Evolutionary conservation across 2,113 vertebrate genomes (phyloP).

Genomic region (Eclectus roratus): DNA sequence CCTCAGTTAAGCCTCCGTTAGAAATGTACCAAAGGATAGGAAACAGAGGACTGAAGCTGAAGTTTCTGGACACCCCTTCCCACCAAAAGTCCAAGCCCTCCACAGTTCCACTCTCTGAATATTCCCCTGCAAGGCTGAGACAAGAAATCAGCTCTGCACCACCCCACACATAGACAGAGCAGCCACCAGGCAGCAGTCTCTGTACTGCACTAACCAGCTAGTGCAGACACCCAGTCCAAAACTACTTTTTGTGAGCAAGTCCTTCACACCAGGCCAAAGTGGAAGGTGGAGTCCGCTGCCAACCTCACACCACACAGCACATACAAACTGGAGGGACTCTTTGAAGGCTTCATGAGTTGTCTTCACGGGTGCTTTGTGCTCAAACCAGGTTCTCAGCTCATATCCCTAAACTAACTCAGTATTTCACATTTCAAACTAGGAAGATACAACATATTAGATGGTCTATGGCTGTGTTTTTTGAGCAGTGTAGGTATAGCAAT

Average conservation of each 20-base stretch:
- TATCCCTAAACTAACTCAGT: not conserved
- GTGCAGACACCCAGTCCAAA: not conserved
- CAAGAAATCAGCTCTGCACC: not conserved
- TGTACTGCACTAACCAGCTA: accelerated
- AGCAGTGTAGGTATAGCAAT: not conserved
- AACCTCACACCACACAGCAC: not conserved
- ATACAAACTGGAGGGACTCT: not conserved
- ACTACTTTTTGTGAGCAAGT: not conserved
- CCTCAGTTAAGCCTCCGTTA: not conserved
- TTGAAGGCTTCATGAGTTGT: not conserved
- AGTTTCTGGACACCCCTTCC: not conserved
- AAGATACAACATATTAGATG: not conserved
- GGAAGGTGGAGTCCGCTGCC: not conserved
- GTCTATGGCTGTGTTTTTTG: not conserved
- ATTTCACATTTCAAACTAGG: not conserved
- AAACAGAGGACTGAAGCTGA: not conserved
- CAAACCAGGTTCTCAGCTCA: not conserved
- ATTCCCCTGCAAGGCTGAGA: not conserved
- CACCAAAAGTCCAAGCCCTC: not conserved
- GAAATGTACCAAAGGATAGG: not conserved
- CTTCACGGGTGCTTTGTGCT: accelerated
- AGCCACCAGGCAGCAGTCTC: not conserved
- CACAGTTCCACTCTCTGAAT: not conserved
- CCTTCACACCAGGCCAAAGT: not conserved
- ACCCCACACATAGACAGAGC: not conserved